Conservation (phyloP, 1,140 invertebrate genomes). For the Mya arenaria region DNA sequence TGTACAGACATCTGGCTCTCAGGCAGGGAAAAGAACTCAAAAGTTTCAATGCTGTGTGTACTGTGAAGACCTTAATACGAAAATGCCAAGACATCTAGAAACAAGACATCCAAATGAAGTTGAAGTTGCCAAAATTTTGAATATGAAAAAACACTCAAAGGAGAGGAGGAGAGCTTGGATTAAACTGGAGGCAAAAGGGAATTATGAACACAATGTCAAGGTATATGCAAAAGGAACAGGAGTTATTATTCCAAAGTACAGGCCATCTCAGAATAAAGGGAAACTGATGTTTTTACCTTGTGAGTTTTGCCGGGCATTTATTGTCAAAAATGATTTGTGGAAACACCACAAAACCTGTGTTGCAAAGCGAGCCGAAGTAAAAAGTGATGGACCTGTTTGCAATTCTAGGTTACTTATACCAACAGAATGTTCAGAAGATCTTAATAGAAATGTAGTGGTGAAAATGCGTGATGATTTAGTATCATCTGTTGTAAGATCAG, state of each 20-base stretch:
- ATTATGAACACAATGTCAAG: background rate
- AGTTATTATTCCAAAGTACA: conserved; percentile 22
- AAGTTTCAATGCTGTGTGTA: conserved; percentile 14
- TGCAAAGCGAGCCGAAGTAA: background rate
- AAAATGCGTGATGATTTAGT: conserved; percentile 4
- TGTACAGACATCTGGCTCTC: background rate
- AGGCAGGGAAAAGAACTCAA: background rate
- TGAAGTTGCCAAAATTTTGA: conserved; percentile 2
- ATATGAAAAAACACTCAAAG: background rate
- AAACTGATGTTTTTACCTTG: background rate
- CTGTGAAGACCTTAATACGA: background rate
- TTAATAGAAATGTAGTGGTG: conserved; percentile 1
- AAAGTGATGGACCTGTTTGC: conserved; percentile 12
- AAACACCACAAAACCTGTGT: conserved; percentile 8
- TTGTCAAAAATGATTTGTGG: background rate
- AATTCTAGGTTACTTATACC: too few relatives aligned
- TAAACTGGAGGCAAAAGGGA: background rate
- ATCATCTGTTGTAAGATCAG: background rate
- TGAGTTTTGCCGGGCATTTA: background rate
- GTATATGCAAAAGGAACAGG: background rate
- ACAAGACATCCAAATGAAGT: background rate
- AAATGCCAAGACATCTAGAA: conserved; percentile 11
- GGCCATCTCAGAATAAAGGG: background rate
- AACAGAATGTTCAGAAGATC: too few relatives aligned
- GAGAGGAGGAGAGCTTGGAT: conserved; percentile 12